Conservation (phyloP, 2,888 invertebrate genomes). For the Drosophila longiperda region DNA sequence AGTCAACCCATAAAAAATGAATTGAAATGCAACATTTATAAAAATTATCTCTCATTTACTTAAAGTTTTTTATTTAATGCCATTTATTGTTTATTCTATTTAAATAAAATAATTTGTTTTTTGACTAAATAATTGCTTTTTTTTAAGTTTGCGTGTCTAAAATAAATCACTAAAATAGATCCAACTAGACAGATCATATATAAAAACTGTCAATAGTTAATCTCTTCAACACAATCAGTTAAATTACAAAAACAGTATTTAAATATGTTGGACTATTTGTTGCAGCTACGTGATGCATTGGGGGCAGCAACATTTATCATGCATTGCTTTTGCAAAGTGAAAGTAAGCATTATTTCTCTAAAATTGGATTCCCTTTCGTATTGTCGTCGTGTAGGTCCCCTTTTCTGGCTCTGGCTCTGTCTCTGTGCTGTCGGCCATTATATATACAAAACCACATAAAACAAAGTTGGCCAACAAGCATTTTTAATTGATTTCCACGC, state of each 20-base stretch:
- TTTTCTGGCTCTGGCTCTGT: neutral
- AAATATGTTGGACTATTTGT: neutral
- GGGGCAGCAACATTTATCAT: constrained; percentile 5
- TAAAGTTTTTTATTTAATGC: neutral
- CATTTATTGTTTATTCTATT: neutral
- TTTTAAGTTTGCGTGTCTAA: neutral
- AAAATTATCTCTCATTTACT: neutral
- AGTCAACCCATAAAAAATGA: constrained; percentile 9
- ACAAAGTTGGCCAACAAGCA: constrained; percentile 74
- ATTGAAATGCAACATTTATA: constrained; percentile 3
- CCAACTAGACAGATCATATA: no score
- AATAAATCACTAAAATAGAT: neutral
- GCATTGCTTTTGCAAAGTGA: constrained; percentile 41
- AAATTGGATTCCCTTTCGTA: neutral
- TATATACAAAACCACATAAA: constrained; percentile 65
- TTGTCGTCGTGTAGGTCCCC: neutral
- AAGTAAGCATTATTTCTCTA: constrained; percentile 35
- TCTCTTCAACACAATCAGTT: neutral
- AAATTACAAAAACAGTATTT: neutral
- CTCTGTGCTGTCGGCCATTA: constrained; percentile 44
- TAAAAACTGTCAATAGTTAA: neutral
- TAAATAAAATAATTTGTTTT: neutral
- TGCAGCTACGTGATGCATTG: constrained; percentile 1
- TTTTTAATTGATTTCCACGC: constrained; percentile 75
- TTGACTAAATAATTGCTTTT: neutral